Evolutionary conservation across 2,888 invertebrate species (phyloP).

Genomic region (Itoplectis maculator): DNA sequence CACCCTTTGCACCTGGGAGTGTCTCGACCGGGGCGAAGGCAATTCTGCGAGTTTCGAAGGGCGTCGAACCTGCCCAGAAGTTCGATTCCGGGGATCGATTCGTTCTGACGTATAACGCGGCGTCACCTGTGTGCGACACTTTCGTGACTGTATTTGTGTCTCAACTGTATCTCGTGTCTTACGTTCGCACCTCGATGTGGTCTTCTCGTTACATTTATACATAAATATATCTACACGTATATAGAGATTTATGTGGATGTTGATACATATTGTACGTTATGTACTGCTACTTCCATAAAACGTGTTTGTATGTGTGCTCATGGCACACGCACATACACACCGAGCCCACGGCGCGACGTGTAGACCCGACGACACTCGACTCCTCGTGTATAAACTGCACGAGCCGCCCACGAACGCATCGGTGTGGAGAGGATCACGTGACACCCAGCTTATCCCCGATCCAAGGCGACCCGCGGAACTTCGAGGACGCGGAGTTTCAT

Average conservation of each 20-base stretch:
- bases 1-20: slow-evolving; percentile 67
- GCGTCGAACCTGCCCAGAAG: slow-evolving; percentile 76
- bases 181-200: not conserved
- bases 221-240: not conserved
- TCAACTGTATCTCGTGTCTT: not conserved
- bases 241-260: no score
- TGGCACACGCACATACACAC: slow-evolving; percentile 3
- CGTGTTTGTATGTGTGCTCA: not conserved
- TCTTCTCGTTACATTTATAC: not conserved
- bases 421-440: slow-evolving; percentile 56
- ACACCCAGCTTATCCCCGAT: slow-evolving; percentile 45
- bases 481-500: slow-evolving; percentile 38
- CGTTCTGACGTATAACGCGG: slow-evolving; percentile 75
- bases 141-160: not conserved
- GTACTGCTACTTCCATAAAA: not conserved
- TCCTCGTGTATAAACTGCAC: slow-evolving; percentile 48
- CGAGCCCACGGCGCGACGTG: not conserved
- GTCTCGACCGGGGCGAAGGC: slow-evolving; percentile 65
- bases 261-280: not conserved
- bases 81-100: slow-evolving; percentile 82
- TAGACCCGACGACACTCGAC: slow-evolving; percentile 45
- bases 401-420: slow-evolving; percentile 32
- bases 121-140: not conserved
- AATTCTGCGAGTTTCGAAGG: slow-evolving; percentile 66
- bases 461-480: slow-evolving; percentile 37